phyloP scores from a whole-genome alignment of 1,140 invertebrate genomes.

The Drosophila sechellia region DNA sequence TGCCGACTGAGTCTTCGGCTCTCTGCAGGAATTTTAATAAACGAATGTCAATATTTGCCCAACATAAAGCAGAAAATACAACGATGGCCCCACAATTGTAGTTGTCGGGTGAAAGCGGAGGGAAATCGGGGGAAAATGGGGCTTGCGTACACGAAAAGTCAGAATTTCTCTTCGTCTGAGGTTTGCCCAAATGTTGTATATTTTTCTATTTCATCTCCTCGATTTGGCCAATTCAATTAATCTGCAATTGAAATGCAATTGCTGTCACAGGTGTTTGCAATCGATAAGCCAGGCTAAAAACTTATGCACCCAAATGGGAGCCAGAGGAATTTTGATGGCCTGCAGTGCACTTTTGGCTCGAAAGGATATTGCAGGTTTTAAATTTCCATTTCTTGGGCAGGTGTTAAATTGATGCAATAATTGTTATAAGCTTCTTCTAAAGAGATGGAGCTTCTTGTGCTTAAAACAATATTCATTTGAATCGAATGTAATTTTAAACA shows the following conservation, averaged over 20 bases:
- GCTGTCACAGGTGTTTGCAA: conserved; percentile 51
- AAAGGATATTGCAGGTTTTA: conserved; percentile 7
- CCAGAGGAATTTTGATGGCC: background rate
- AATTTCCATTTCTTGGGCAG: background rate
- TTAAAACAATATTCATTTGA: too few relatives aligned
- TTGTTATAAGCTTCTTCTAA: background rate
- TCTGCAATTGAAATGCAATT: conserved; percentile 55
- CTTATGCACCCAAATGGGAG: background rate
- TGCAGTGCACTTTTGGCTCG: background rate
- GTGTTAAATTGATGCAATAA: conserved; percentile 15
- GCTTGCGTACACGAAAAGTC: conserved; percentile 27
- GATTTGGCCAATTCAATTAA: conserved; percentile 57
- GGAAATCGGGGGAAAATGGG: conserved; percentile 1
- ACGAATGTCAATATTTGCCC: conserved; percentile 83
- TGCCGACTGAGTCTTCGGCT: conserved; percentile 36
- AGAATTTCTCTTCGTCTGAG: conserved; percentile 36
- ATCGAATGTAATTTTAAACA: background rate
- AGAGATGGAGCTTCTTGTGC: too few relatives aligned
- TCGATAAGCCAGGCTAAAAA: conserved; percentile 33
- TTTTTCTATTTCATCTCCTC: conserved; percentile 13
- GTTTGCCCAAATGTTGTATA: conserved; percentile 62
- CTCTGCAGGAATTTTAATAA: conserved; percentile 81
- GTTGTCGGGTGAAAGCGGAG: conserved; percentile 13
- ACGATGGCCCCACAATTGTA: conserved; percentile 40
- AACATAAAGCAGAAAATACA: conserved; percentile 83